Conservation (phyloP, 1,140 invertebrate genomes). For the Zaprionus davidi region DNA sequence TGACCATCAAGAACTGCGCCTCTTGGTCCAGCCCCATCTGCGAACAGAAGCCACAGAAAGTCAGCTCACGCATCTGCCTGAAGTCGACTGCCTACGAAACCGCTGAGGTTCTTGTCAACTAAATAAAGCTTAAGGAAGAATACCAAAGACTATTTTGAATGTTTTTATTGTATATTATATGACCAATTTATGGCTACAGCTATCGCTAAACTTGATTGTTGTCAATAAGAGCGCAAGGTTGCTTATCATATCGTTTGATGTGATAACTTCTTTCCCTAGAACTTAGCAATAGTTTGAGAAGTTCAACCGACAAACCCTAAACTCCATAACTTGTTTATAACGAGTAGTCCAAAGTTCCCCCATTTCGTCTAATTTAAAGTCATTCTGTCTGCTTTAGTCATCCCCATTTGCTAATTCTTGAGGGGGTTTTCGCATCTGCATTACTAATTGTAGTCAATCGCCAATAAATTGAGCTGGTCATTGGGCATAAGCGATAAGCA, state of each 20-base stretch:
- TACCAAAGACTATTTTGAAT: too few relatives aligned
- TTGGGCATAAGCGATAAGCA: not conserved
- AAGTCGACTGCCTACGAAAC: slow-evolving; percentile 36
- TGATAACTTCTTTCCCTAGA: too few relatives aligned
- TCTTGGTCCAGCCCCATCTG: slow-evolving; percentile 36
- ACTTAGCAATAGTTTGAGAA: too few relatives aligned
- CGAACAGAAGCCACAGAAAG: slow-evolving; percentile 24
- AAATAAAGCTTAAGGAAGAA: not conserved
- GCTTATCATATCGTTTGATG: not conserved
- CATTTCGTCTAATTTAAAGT: not conserved
- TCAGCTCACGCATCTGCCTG: slow-evolving; percentile 43
- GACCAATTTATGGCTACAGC: not conserved
- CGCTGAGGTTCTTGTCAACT: slow-evolving; percentile 17
- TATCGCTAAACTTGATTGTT: too few relatives aligned
- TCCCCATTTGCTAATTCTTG: not conserved
- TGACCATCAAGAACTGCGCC: slow-evolving; percentile 44
- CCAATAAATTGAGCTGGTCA: not conserved
- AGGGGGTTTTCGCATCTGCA: not conserved
- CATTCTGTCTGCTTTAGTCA: too few relatives aligned
- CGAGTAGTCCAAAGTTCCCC: not conserved
- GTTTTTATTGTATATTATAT: not conserved
- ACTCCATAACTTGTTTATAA: too few relatives aligned
- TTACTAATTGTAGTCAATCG: not conserved
- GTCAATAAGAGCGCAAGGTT: not conserved
- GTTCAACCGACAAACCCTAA: too few relatives aligned